Percentiles rank a stretch among this genome's conserved stretches.
These are phyloP conservation scores for Kryptolebias marmoratus DNA, from an alignment of 2,113 vertebrate species.

Conservation along the genomic window DNA sequence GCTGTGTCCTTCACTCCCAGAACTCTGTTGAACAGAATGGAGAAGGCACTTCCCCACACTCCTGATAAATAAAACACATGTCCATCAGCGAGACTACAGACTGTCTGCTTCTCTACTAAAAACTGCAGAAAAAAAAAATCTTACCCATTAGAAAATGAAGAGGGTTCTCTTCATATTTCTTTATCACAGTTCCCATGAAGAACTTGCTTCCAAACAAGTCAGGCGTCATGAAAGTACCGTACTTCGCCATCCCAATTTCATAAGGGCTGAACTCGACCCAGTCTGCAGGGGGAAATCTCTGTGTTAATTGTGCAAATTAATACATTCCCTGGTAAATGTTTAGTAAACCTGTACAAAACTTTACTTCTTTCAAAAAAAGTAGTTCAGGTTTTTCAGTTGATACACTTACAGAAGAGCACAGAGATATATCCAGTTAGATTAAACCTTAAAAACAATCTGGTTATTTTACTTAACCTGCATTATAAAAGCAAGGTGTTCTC, in stretches of 20 bases:
- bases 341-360: neutral
- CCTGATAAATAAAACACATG: conserved; percentile 75
- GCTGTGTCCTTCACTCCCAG: conserved; percentile 88
- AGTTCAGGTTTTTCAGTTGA: no score
- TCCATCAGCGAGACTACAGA: conserved; percentile 1
- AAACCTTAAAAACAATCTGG: no score
- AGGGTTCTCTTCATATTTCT: conserved; percentile 94
- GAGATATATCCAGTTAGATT: no score
- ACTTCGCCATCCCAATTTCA: conserved; percentile 99
- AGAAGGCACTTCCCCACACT: conserved; percentile 98
- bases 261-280: conserved; percentile 98
- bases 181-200: conserved; percentile 95
- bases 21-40: conserved; percentile 97
- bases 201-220: conserved; percentile 97
- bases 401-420: no score
- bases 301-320: neutral
- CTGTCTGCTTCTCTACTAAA: neutral
- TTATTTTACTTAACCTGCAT: no score
- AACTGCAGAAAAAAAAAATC: conserved; percentile 29
- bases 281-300: conserved; percentile 79
- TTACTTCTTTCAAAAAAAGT: neutral
- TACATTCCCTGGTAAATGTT: neutral
- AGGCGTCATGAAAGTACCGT: conserved; percentile 97
- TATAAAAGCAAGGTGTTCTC: no score
- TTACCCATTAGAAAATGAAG: conserved; percentile 98